Percentiles rank a stretch among this genome's conserved stretches.
These are phyloP conservation scores for Sabatieria punctata DNA, from an alignment of 2,888 invertebrate species.

Conservation along the genomic window DNA sequence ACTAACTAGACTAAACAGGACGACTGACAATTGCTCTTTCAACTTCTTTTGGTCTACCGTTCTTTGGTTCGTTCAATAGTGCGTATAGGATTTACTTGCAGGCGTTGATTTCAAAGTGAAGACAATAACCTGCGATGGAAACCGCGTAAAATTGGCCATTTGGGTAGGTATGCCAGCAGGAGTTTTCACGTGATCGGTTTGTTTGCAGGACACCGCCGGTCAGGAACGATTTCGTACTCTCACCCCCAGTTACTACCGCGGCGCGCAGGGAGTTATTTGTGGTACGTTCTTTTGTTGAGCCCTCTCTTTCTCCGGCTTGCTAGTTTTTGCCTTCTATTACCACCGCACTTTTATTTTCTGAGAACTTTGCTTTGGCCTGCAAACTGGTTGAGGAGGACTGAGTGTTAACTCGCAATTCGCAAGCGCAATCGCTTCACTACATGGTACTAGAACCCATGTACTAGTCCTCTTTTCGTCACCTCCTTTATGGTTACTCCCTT, in stretches of 20 bases:
- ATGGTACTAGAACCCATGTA: too few species aligned
- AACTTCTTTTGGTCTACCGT: background rate
- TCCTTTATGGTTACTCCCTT: too few species aligned
- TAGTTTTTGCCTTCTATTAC: too few species aligned
- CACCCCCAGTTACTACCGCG: slow-evolving; percentile 83
- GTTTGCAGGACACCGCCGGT: slow-evolving; percentile 80
- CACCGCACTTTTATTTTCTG: too few species aligned
- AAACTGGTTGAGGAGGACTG: too few species aligned
- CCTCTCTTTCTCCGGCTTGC: too few species aligned
- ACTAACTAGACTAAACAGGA: too few species aligned
- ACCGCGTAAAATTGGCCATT: slow-evolving; percentile 74
- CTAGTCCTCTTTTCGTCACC: too few species aligned
- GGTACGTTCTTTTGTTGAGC: slow-evolving; percentile 18
- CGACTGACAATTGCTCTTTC: background rate
- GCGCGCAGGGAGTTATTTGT: slow-evolving; percentile 54
- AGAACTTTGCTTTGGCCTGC: too few species aligned
- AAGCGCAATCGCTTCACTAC: too few species aligned
- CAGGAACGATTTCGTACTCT: slow-evolving; percentile 82
- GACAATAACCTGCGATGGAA: slow-evolving; percentile 70
- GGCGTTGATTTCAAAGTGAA: slow-evolving; percentile 93
- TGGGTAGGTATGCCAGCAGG: slow-evolving; percentile 51
- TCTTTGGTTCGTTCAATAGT: background rate
- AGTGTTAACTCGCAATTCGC: too few species aligned
- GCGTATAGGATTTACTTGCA: slow-evolving; percentile 16
- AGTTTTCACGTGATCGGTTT: slow-evolving; percentile 14